These are phyloP conservation scores for Cephalopterus ornatus DNA, from an alignment of 2,113 vertebrate genomes.

Conservation along the genomic window DNA sequence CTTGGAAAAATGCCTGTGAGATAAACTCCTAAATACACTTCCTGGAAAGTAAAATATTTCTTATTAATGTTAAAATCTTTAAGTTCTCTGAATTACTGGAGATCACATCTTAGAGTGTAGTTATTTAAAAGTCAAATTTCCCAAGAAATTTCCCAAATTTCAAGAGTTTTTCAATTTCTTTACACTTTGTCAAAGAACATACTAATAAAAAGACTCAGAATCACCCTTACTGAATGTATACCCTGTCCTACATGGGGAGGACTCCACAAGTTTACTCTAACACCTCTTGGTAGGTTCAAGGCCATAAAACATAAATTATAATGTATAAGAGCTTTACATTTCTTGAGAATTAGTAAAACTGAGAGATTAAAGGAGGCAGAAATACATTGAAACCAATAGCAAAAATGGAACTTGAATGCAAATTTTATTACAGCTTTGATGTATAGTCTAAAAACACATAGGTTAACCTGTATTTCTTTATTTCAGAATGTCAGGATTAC, in stretches of 20 bases:
- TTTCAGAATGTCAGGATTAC: neutral
- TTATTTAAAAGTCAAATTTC: neutral
- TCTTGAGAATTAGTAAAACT: neutral
- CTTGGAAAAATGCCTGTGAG: neutral
- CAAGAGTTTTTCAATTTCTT: neutral
- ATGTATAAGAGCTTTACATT: neutral
- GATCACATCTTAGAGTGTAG: neutral
- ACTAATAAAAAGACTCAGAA: neutral
- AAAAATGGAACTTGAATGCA: neutral
- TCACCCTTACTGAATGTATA: neutral
- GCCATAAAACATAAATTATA: neutral
- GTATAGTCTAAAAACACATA: neutral
- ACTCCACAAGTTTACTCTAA: neutral
- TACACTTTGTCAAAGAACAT: neutral
- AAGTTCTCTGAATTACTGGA: neutral
- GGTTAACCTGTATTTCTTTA: neutral
- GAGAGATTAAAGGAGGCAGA: neutral
- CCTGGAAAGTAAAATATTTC: neutral
- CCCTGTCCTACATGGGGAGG: neutral
- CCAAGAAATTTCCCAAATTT: neutral
- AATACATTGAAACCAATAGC: neutral
- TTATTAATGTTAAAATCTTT: neutral
- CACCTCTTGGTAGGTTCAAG: neutral
- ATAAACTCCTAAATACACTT: neutral
- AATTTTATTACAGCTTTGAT: neutral